Conservation (phyloP, 2,888 invertebrate species). For the Zeuzera pyrina region DNA sequence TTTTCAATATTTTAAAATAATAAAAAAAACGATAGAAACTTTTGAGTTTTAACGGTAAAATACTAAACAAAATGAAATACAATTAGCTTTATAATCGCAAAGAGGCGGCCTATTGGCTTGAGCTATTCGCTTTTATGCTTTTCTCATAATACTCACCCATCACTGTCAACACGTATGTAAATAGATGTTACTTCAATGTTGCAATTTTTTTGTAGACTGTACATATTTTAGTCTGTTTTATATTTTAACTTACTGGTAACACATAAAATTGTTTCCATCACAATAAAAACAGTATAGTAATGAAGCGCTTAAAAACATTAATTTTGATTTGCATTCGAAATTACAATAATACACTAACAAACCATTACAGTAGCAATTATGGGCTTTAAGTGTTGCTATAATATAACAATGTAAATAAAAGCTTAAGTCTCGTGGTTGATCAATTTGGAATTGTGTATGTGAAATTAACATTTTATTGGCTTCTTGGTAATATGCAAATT, state of each 20-base stretch:
- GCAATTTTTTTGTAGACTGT: too few relatives aligned
- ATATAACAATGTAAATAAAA: constrained; percentile 17
- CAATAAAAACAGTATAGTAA: neutral
- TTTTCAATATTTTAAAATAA: too few relatives aligned
- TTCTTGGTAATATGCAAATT: constrained; percentile 29
- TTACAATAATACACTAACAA: constrained; percentile 68
- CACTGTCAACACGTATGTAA: constrained; percentile 7
- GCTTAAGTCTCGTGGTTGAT: constrained; percentile 56
- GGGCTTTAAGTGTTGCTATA: constrained; percentile 61
- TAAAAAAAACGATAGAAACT: too few relatives aligned
- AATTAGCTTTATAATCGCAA: constrained; percentile 36
- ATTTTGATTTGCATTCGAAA: constrained; percentile 27
- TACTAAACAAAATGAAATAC: too few relatives aligned
- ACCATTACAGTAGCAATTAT: constrained; percentile 42
- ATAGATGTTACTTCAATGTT: constrained; percentile 18
- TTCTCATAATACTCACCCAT: constrained; percentile 41
- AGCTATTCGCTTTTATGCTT: constrained; percentile 54
- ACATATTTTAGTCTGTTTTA: neutral
- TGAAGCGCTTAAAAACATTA: constrained; percentile 5
- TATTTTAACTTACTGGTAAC: neutral
- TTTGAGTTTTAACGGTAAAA: too few relatives aligned
- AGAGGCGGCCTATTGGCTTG: constrained; percentile 41
- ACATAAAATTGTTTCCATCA: neutral
- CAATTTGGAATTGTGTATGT: constrained; percentile 67
- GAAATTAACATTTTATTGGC: constrained; percentile 50